Evolutionary conservation across 2,888 invertebrate species (phyloP).

Genomic region (Drosophila picticornis): DNA sequence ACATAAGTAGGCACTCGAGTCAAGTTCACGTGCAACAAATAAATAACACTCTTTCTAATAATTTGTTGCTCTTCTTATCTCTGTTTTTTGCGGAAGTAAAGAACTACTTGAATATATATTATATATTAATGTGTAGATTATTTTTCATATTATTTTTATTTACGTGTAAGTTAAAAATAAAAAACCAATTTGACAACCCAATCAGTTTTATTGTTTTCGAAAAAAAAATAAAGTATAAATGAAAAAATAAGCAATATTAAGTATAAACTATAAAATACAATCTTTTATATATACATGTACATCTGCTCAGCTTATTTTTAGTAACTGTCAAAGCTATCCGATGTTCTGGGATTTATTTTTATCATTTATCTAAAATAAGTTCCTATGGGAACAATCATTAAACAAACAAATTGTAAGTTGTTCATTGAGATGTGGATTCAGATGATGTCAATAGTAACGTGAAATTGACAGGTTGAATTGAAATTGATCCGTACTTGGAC

Average conservation of each 20-base stretch:
- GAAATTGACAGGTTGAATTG: background rate
- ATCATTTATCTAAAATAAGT: background rate
- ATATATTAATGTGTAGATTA: background rate
- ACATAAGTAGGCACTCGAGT: conserved; percentile 15
- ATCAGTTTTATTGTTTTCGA: background rate
- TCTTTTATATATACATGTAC: background rate
- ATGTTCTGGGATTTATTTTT: background rate
- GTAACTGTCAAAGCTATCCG: background rate
- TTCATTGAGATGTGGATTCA: background rate
- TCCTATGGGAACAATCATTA: background rate
- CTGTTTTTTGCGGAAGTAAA: background rate
- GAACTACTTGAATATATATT: too few relatives aligned
- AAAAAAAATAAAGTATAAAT: background rate
- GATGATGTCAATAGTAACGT: background rate
- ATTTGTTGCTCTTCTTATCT: background rate
- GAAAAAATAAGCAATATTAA: background rate
- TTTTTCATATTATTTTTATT: background rate
- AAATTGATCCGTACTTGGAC: background rate
- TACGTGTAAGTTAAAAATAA: background rate
- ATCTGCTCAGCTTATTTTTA: background rate
- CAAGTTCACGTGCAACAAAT: background rate
- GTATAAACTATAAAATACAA: background rate
- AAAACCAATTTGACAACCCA: background rate
- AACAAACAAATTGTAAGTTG: background rate
- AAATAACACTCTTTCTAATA: background rate